Conservation (phyloP, 2,797 vertebrate genomes). For the Gallirallus australis region DNA sequence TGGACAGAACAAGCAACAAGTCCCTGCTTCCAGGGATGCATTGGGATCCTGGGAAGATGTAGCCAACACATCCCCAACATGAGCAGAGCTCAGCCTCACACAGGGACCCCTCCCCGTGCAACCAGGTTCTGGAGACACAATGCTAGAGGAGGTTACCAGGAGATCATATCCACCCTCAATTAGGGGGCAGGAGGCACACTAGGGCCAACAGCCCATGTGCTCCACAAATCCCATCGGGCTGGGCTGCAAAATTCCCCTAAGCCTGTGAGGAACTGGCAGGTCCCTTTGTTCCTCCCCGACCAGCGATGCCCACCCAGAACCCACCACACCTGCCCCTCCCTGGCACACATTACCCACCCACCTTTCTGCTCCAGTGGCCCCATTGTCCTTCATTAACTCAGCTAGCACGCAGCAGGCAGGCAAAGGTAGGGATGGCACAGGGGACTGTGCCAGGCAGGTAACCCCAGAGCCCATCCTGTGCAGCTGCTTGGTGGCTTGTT, state of each 20-base stretch:
- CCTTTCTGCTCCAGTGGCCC: accelerated
- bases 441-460: background rate
- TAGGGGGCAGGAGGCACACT: background rate
- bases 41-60: background rate
- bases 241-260: background rate
- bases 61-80: background rate
- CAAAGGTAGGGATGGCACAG: background rate
- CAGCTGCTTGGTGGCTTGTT: background rate
- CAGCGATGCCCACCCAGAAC: background rate
- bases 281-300: background rate
- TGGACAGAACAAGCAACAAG: accelerated
- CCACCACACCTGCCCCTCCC: background rate
- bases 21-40: accelerated
- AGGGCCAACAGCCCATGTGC: accelerated
- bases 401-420: background rate
- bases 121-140: background rate
- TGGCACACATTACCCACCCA: background rate
- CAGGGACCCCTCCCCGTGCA: background rate
- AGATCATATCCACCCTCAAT: background rate
- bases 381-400: background rate
- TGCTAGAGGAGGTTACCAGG: background rate
- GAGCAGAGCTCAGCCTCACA: background rate
- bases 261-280: background rate
- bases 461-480: accelerated
- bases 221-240: accelerated